Evolutionary conservation across 1,140 invertebrate species (phyloP).

Genomic region (Pinna nobilis): DNA sequence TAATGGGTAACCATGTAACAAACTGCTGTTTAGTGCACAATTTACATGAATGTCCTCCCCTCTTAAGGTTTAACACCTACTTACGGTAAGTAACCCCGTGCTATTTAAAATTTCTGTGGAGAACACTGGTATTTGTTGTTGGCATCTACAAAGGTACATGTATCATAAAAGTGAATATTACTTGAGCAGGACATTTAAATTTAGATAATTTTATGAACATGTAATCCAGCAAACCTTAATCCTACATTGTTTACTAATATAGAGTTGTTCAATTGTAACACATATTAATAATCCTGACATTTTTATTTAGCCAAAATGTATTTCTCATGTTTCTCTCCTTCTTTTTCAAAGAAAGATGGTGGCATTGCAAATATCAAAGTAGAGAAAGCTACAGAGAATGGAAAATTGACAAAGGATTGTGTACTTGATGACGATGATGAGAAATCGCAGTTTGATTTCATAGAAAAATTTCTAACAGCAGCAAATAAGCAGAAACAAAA

Average conservation of each 20-base stretch:
- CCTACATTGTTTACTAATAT: background rate
- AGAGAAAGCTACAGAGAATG: constrained; percentile 19
- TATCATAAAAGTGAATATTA: background rate
- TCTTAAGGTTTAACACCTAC: too few species aligned
- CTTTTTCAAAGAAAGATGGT: background rate
- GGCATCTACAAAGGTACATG: too few species aligned
- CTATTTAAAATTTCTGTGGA: too few species aligned
- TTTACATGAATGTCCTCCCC: too few species aligned
- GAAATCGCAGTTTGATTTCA: constrained; percentile 42
- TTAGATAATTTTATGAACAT: background rate
- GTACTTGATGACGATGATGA: constrained; percentile 34
- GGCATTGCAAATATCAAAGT: constrained; percentile 5
- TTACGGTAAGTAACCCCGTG: too few species aligned
- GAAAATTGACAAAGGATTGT: background rate
- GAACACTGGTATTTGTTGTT: too few species aligned
- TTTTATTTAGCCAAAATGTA: background rate
- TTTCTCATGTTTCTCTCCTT: background rate
- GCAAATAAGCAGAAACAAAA: constrained; percentile 1
- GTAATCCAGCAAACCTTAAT: background rate
- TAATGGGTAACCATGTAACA: too few species aligned
- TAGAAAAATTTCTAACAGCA: constrained; percentile 33
- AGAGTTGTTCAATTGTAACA: background rate
- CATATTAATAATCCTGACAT: background rate
- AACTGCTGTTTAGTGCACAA: too few species aligned
- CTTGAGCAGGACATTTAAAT: background rate